phyloP scores from a whole-genome alignment of 2,797 vertebrate genomes.

The Phrynocephalus guinanensis region DNA sequence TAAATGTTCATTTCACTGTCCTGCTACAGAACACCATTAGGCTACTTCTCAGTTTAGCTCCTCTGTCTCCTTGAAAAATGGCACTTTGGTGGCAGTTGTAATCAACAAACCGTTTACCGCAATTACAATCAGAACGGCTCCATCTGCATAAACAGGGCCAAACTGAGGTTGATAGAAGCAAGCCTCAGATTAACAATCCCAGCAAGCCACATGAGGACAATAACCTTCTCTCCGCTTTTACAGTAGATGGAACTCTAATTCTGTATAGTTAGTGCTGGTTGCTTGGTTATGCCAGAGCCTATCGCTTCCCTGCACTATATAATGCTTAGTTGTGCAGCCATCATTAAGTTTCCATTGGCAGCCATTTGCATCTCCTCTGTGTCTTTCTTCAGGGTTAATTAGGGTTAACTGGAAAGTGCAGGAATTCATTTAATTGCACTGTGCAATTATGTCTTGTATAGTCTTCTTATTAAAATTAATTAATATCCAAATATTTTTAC shows the following conservation, averaged over 20 bases:
- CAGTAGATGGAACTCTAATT: neutral
- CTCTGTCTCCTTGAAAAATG: neutral
- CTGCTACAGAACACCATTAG: neutral
- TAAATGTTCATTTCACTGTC: neutral
- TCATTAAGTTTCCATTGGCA: neutral
- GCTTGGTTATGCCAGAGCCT: neutral
- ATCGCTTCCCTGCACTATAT: neutral
- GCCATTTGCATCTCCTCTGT: neutral
- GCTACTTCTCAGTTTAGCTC: neutral
- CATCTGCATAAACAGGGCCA: neutral
- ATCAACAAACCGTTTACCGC: neutral
- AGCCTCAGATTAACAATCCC: neutral
- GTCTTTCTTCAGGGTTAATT: neutral
- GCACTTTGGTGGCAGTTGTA: neutral
- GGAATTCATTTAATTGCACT: neutral
- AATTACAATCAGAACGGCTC: constrained; percentile 8
- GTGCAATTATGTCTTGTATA: neutral
- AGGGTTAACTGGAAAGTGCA: neutral
- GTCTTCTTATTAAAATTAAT: neutral
- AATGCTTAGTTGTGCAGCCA: neutral
- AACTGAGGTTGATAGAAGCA: neutral
- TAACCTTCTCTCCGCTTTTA: neutral
- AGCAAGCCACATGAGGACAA: neutral
- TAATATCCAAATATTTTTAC: neutral
- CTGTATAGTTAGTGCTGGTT: neutral